Conservation (phyloP, 2,797 vertebrate genomes). For the Pipistrellus kuhlii region DNA sequence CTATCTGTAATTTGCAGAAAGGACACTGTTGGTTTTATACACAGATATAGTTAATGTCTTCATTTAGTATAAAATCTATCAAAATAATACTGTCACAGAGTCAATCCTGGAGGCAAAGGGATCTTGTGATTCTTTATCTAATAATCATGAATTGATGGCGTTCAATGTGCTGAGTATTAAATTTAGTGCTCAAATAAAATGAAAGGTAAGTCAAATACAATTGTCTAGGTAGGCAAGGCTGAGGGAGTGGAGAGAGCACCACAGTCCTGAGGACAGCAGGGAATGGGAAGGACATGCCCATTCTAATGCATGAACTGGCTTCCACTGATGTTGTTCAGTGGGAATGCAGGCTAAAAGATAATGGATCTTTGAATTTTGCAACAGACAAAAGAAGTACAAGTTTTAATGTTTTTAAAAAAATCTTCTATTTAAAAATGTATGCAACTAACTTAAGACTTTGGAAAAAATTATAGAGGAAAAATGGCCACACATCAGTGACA, state of each 20-base stretch:
- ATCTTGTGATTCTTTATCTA: not conserved
- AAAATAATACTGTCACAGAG: not conserved
- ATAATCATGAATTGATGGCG: not conserved
- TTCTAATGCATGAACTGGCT: not conserved
- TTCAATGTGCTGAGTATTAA: not conserved
- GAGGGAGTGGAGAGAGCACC: not conserved
- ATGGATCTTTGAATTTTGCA: not conserved
- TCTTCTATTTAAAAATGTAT: not conserved
- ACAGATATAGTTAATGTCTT: not conserved
- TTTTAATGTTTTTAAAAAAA: not conserved
- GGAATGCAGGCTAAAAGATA: not conserved
- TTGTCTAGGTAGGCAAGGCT: not conserved
- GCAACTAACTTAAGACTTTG: not conserved
- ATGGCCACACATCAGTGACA: not conserved
- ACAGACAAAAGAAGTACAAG: not conserved
- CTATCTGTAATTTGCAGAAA: conserved; percentile 16
- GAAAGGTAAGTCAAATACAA: not conserved
- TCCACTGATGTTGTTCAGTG: not conserved
- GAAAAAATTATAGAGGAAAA: not conserved
- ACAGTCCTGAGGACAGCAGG: not conserved
- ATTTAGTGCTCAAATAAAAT: not conserved
- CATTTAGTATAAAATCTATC: not conserved
- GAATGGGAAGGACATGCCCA: fast-evolving
- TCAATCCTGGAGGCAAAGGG: not conserved
- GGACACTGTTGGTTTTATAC: not conserved